Evolutionary conservation across 1,140 invertebrate species (phyloP).

Genomic region (Drosophila ficusphila): DNA sequence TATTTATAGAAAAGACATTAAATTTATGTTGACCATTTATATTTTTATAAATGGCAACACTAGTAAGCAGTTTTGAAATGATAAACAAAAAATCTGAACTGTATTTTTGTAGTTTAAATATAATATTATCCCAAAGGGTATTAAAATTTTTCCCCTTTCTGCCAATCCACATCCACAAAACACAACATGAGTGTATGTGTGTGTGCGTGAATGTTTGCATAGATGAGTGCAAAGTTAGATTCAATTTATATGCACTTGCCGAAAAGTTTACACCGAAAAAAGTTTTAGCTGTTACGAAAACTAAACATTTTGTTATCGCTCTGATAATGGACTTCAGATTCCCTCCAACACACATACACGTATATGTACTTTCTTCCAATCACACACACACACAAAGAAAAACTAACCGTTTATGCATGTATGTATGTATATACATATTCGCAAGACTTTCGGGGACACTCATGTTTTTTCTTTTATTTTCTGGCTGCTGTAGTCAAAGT

Average conservation of each 20-base stretch:
- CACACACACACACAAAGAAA: neutral
- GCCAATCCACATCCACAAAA: neutral
- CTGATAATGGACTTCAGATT: constrained; percentile 69
- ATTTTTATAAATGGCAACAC: no score
- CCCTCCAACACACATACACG: constrained; percentile 10
- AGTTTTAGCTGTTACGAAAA: constrained; percentile 68
- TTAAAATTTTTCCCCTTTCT: neutral
- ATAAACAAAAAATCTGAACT: no score
- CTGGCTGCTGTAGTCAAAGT: constrained; percentile 36
- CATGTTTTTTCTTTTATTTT: neutral
- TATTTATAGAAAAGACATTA: no score
- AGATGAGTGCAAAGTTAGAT: constrained; percentile 78
- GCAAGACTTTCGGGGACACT: neutral
- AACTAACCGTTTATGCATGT: constrained; percentile 6
- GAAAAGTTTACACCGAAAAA: constrained; percentile 72
- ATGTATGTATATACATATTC: constrained; percentile 1
- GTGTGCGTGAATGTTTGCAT: constrained; percentile 51
- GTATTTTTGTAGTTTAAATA: neutral
- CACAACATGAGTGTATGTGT: neutral
- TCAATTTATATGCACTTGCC: constrained; percentile 78
- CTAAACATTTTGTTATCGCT: constrained; percentile 80
- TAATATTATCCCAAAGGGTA: neutral
- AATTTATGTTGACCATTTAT: no score
- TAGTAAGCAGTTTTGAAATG: no score
- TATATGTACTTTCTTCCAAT: neutral